Conservation (phyloP, 1,140 invertebrate species). For the Drosophila nikananu region DNA sequence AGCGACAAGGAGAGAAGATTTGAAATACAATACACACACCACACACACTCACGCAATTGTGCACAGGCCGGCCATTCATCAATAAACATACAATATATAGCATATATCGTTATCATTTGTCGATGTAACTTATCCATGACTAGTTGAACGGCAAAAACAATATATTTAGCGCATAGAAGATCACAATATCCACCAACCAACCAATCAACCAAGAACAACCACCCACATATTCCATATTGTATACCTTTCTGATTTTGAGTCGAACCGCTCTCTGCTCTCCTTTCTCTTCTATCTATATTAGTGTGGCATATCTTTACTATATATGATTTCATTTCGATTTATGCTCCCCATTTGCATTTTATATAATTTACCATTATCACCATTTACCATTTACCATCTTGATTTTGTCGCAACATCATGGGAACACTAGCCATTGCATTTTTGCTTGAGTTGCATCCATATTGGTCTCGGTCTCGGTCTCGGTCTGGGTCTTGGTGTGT, state of each 20-base stretch:
- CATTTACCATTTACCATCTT: conserved; percentile 24
- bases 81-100: conserved; percentile 25
- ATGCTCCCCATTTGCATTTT: conserved; percentile 14
- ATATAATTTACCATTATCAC: conserved; percentile 11
- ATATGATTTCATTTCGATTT: conserved; percentile 34
- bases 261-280: conserved; percentile 17
- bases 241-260: conserved; percentile 30
- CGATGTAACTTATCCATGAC: conserved; percentile 48
- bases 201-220: neutral
- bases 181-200: conserved; percentile 29
- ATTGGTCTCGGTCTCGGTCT: conserved; percentile 15
- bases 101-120: conserved; percentile 35
- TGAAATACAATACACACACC: conserved; percentile 4
- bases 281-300: conserved; percentile 41
- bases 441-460: conserved; percentile 64
- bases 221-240: conserved; percentile 12
- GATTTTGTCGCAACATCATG: conserved; percentile 24
- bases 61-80: conserved; percentile 41
- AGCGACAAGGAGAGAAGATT: conserved; percentile 22
- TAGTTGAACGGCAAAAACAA: conserved; percentile 47
- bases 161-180: conserved; percentile 40
- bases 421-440: conserved; percentile 49
- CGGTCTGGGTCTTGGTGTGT: conserved; percentile 28
- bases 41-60: conserved; percentile 39
- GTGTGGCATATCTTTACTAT: conserved; percentile 42